phyloP scores from a whole-genome alignment of 2,888 invertebrate genomes.

The Crematogaster levior region DNA sequence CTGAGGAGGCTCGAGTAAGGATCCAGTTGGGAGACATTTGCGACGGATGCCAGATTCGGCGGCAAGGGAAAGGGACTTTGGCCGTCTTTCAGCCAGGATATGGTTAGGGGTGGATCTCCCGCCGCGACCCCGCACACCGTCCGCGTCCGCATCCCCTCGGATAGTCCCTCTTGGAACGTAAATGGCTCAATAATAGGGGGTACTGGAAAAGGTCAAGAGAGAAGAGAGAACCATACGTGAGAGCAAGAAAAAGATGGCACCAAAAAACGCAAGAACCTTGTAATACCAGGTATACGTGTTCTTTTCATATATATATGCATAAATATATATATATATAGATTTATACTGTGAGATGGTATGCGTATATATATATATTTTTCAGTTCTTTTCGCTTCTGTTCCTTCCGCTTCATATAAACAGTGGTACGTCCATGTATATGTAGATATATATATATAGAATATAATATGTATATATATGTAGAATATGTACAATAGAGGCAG shows the following conservation, averaged over 20 bases:
- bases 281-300: slow-evolving; percentile 79
- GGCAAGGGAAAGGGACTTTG: slow-evolving; percentile 87
- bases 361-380: slow-evolving; percentile 74
- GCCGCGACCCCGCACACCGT: slow-evolving; percentile 93
- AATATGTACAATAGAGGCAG: slow-evolving; percentile 84
- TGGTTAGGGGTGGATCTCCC: slow-evolving; percentile 92
- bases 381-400: slow-evolving; percentile 32
- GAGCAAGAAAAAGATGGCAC: slow-evolving; percentile 87
- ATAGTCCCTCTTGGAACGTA: slow-evolving; percentile 93
- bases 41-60: slow-evolving; percentile 88
- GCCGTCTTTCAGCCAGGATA: slow-evolving; percentile 94
- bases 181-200: slow-evolving; percentile 95
- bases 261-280: slow-evolving; percentile 83
- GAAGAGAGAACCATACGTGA: slow-evolving; percentile 88
- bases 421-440: slow-evolving; percentile 78
- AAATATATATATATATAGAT: slow-evolving; percentile 65
- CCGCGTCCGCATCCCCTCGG: slow-evolving; percentile 93
- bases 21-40: slow-evolving; percentile 91
- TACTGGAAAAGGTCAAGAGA: slow-evolving; percentile 89
- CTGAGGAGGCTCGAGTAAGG: slow-evolving; percentile 92
- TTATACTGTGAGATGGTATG: slow-evolving; percentile 69
- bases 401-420: slow-evolving; percentile 66
- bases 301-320: slow-evolving; percentile 66
- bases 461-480: slow-evolving; percentile 78
- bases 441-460: slow-evolving; percentile 74